Conservation (phyloP, 2,113 vertebrate species). For the Osmerus mordax region DNA sequence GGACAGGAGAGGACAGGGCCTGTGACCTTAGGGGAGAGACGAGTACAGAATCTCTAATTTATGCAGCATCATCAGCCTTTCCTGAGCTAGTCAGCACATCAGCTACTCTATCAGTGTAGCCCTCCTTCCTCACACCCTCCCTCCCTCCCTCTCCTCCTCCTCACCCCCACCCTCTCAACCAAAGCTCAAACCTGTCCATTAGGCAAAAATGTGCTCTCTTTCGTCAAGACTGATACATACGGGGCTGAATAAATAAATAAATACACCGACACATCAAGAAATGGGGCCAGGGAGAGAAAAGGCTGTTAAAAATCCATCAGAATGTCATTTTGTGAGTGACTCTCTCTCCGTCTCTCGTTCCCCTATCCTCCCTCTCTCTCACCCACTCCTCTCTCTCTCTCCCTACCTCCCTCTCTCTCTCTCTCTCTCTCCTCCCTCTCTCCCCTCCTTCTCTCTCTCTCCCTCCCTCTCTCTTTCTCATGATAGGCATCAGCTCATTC, state of each 20-base stretch:
- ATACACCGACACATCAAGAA: conserved; percentile 37
- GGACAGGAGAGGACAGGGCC: neutral
- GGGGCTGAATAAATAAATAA: conserved; percentile 36
- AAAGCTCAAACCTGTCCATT: conserved; percentile 49
- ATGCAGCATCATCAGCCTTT: conserved; percentile 31
- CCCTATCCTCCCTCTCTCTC: conserved; percentile 21
- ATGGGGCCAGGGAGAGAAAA: conserved; percentile 66
- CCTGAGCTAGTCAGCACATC: conserved; percentile 35
- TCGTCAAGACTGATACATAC: conserved; percentile 49
- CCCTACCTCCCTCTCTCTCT: neutral
- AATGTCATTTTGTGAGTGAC: conserved; percentile 56
- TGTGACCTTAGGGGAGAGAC: conserved; percentile 27
- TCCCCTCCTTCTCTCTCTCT: conserved; percentile 25
- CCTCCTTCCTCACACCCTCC: too few species aligned
- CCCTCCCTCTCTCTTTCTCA: conserved; percentile 32
- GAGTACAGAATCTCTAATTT: conserved; percentile 31
- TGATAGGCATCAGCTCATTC: conserved; percentile 56
- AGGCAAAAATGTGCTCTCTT: conserved; percentile 50
- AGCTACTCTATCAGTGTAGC: conserved; percentile 6
- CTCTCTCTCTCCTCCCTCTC: conserved; percentile 1
- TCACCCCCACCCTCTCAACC: too few species aligned
- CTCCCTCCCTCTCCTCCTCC: neutral
- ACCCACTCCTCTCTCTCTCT: neutral
- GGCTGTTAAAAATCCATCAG: conserved; percentile 68
- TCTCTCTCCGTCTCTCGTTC: neutral